A percentile compares a stretch with the other conserved stretches of the same genome.
These are phyloP conservation scores for Muscicapa striata DNA, from an alignment of 2,797 vertebrate genomes.

Conservation along the genomic window DNA sequence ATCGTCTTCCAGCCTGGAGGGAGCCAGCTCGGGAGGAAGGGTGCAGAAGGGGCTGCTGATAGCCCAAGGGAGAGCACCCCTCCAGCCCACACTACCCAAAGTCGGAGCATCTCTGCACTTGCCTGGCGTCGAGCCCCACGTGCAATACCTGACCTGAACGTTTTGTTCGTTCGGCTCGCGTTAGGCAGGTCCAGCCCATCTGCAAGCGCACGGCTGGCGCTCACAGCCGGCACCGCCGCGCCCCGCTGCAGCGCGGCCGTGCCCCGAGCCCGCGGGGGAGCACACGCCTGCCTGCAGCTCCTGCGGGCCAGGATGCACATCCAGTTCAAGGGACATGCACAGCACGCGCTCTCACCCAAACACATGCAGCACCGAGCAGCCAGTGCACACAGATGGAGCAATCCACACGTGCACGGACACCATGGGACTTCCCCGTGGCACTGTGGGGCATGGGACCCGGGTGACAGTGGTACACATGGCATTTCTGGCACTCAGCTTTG, in stretches of 20 bases:
- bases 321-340: fast-evolving
- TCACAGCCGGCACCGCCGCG: fast-evolving
- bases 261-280: not conserved
- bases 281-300: not conserved
- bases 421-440: not conserved
- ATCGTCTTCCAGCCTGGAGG: not conserved
- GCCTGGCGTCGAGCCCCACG: constrained; percentile 97
- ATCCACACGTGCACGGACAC: not conserved
- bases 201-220: not conserved
- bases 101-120: constrained; percentile 60
- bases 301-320: fast-evolving
- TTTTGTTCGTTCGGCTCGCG: constrained; percentile 99
- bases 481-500: not conserved
- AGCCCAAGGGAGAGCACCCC: not conserved
- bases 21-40: not conserved
- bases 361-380: fast-evolving
- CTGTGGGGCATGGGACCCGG: fast-evolving
- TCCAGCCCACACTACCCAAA: not conserved
- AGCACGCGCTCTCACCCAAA: not conserved
- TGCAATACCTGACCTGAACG: constrained; percentile 98
- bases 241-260: not conserved
- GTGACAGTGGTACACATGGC: not conserved
- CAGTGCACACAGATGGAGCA: not conserved
- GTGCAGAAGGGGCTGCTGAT: not conserved
- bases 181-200: constrained; percentile 96